phyloP scores from a whole-genome alignment of 92 coral and sea anemone genomes.

The Bergia sp. region DNA sequence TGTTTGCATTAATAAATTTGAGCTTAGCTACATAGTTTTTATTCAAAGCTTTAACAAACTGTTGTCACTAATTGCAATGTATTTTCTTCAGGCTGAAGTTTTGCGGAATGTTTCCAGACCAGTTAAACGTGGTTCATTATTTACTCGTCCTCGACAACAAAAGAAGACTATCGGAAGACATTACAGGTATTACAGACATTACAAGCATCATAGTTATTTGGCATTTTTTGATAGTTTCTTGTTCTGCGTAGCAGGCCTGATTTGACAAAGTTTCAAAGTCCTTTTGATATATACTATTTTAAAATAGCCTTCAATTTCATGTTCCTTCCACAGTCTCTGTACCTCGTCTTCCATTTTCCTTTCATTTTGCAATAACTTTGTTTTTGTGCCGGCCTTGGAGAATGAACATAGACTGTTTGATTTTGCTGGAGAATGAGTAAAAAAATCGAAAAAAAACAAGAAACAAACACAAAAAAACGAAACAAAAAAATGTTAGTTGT shows the following conservation, averaged over 20 bases:
- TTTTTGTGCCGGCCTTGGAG: too few relatives aligned
- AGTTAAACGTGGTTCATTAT: slow-evolving; percentile 85
- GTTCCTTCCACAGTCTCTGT: too few relatives aligned
- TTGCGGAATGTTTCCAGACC: slow-evolving; percentile 90
- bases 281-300: too few relatives aligned
- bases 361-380: background rate
- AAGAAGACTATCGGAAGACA: slow-evolving; percentile 87
- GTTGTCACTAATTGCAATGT: background rate
- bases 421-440: too few relatives aligned
- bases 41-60: background rate
- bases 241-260: background rate
- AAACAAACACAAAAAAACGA: too few relatives aligned
- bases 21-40: background rate
- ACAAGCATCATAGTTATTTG: background rate
- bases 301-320: too few relatives aligned
- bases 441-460: too few relatives aligned
- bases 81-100: slow-evolving; percentile 74
- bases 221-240: background rate
- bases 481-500: too few relatives aligned
- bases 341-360: too few relatives aligned
- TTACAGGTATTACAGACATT: slow-evolving; percentile 64
- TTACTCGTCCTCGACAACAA: slow-evolving; percentile 67
- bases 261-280: too few relatives aligned
- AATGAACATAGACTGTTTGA: too few relatives aligned
- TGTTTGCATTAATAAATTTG: background rate